Evolutionary conservation across 2,113 vertebrate genomes (phyloP).

Genomic region (Syrmaticus mikado): DNA sequence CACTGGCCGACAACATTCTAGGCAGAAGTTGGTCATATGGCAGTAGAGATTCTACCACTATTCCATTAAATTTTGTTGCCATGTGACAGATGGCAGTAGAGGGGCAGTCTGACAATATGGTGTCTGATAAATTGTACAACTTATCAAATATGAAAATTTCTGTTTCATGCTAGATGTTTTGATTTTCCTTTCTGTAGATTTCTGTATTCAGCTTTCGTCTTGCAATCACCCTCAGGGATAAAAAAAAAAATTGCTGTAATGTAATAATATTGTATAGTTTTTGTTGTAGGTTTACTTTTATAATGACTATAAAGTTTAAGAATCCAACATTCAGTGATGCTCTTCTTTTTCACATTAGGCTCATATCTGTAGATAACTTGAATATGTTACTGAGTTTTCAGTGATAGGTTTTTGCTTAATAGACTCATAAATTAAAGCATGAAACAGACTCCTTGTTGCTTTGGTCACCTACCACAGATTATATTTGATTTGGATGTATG

Average conservation of each 20-base stretch:
- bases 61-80: too few relatives aligned
- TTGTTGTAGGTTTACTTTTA: neutral
- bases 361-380: neutral
- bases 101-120: too few relatives aligned
- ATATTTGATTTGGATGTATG: neutral
- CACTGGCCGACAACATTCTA: too few relatives aligned
- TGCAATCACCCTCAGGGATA: neutral
- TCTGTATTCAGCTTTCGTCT: neutral
- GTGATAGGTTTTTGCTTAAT: rapidly evolving
- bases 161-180: neutral
- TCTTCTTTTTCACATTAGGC: neutral
- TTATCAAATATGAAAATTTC: neutral
- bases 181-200: neutral
- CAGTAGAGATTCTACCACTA: too few relatives aligned
- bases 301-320: neutral
- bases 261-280: neutral
- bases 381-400: neutral
- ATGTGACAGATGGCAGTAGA: too few relatives aligned
- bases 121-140: neutral
- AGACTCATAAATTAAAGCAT: neutral
- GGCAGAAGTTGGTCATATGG: too few relatives aligned
- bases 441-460: neutral
- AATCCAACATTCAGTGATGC: neutral
- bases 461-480: neutral
- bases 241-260: neutral